phyloP scores from a whole-genome alignment of 2,888 invertebrate species.

The Tenthredo amoena region DNA sequence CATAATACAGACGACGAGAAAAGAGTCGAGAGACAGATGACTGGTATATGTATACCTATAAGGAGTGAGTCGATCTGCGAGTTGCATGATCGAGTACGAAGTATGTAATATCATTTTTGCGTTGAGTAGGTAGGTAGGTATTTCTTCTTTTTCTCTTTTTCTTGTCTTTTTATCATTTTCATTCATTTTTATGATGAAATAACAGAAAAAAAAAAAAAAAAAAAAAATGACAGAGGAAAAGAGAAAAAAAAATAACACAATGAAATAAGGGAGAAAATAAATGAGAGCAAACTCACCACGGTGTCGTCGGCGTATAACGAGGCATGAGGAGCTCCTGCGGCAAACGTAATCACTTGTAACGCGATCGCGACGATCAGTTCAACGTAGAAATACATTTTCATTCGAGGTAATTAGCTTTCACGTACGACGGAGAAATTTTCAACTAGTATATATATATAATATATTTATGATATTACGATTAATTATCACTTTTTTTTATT shows the following conservation, averaged over 20 bases:
- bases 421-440: background rate
- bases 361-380: conserved; percentile 39
- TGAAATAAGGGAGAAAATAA: background rate
- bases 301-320: conserved; percentile 70
- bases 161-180: background rate
- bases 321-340: conserved; percentile 59
- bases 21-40: background rate
- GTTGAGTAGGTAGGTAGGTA: background rate
- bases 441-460: no score
- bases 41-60: background rate
- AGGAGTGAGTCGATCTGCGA: background rate
- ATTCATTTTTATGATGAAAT: background rate
- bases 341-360: conserved; percentile 54
- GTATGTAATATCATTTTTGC: background rate
- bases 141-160: background rate
- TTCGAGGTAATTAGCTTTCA: background rate
- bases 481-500: background rate
- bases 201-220: background rate
- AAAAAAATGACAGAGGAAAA: background rate
- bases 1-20: background rate
- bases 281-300: conserved; percentile 68
- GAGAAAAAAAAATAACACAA: no score
- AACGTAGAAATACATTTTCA: conserved; percentile 34
- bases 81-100: background rate
- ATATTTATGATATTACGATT: background rate